Evolutionary conservation across 2,113 vertebrate genomes (phyloP).

Genomic region (Poicephalus gulielmi): DNA sequence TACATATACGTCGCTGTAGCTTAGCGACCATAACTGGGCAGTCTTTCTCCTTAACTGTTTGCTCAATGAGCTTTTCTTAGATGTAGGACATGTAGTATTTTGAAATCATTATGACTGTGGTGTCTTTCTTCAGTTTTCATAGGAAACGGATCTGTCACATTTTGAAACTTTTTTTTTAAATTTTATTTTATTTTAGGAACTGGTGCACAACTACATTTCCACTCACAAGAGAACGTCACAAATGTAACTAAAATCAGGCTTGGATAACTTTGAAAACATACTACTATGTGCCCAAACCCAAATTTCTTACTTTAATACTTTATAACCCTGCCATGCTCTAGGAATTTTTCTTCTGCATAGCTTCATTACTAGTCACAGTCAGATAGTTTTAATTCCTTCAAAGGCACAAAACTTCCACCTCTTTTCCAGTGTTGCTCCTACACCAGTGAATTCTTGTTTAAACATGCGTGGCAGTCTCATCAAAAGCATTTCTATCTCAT

Average conservation of each 20-base stretch:
- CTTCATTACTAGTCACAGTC: constrained; percentile 64
- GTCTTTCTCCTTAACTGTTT: constrained; percentile 54
- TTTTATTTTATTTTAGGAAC: constrained; percentile 65
- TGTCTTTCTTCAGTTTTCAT: constrained; percentile 74
- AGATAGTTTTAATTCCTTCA: constrained; percentile 87
- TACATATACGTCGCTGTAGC: constrained; percentile 65
- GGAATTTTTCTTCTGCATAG: constrained; percentile 36
- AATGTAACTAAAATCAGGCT: constrained; percentile 74
- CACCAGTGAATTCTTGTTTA: constrained; percentile 94
- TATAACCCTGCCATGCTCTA: constrained; percentile 53
- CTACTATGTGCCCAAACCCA: constrained; percentile 22
- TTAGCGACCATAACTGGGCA: constrained; percentile 48
- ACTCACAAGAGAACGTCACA: constrained; percentile 78
- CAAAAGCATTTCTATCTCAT: constrained; percentile 90
- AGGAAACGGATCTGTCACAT: constrained; percentile 78
- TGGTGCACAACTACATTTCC: constrained; percentile 79
- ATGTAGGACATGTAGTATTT: constrained; percentile 63
- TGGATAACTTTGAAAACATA: constrained; percentile 53
- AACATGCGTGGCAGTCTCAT: constrained; percentile 91
- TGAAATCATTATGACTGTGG: constrained; percentile 66
- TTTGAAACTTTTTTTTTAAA: constrained; percentile 46
- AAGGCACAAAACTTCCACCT: constrained; percentile 98
- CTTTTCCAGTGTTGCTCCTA: constrained; percentile 95
- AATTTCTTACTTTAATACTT: constrained; percentile 35
- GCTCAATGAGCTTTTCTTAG: constrained; percentile 71